Conservation (phyloP, 1,140 invertebrate genomes). For the Mylabris phalerata region DNA sequence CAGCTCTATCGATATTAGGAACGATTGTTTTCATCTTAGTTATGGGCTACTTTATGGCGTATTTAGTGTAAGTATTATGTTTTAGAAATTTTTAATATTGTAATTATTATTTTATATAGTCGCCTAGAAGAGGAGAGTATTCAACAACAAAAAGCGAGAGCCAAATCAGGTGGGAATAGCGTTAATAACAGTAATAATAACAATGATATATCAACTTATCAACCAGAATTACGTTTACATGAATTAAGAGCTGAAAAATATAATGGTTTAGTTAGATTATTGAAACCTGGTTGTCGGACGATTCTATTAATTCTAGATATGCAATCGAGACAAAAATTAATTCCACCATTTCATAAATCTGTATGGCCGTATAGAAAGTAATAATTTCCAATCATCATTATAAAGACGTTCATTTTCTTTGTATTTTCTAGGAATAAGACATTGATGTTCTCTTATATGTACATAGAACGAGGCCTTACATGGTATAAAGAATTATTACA, state of each 20-base stretch:
- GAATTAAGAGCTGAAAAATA: slow-evolving; percentile 93
- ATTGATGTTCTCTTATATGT: slow-evolving; percentile 87
- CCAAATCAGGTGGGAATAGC: slow-evolving; percentile 42
- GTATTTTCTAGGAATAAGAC: slow-evolving; percentile 47
- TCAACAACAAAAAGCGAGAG: slow-evolving; percentile 52
- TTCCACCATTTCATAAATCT: slow-evolving; percentile 86
- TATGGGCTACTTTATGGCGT: slow-evolving; percentile 82
- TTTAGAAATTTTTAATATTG: neutral
- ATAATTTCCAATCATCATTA: slow-evolving; percentile 25
- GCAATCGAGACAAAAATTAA: slow-evolving; percentile 76
- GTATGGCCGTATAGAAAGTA: slow-evolving; percentile 94
- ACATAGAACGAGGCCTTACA: slow-evolving; percentile 80
- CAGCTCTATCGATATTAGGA: slow-evolving; percentile 71
- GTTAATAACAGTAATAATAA: slow-evolving; percentile 44
- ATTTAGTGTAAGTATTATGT: slow-evolving; percentile 63
- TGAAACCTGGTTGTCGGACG: slow-evolving; percentile 93
- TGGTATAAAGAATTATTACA: slow-evolving; percentile 91
- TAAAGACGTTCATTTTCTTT: neutral
- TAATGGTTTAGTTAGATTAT: slow-evolving; percentile 83
- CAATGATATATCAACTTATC: slow-evolving; percentile 42
- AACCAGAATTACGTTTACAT: slow-evolving; percentile 73
- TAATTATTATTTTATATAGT: slow-evolving; percentile 38
- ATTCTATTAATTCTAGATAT: slow-evolving; percentile 84
- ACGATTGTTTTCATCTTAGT: slow-evolving; percentile 74
- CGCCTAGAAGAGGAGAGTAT: slow-evolving; percentile 74